Percentiles rank a stretch among this genome's conserved stretches.
phyloP scores from a whole-genome alignment of 2,797 vertebrate species.

The Platyrinchus mystaceus region DNA sequence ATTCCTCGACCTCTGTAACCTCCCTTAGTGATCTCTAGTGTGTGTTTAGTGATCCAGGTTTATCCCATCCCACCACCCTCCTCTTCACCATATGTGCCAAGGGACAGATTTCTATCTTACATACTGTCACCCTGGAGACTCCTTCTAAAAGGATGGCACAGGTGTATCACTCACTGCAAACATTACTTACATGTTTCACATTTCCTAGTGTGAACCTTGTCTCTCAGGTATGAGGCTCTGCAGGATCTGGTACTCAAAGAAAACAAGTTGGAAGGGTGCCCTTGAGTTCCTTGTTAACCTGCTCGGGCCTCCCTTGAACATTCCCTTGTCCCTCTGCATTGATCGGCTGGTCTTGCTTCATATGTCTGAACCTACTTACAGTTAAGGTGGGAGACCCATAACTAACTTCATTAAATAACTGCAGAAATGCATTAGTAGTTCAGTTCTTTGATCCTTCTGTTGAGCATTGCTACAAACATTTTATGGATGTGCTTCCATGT shows the following conservation, averaged over 20 bases:
- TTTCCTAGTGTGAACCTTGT: background rate
- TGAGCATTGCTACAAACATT: background rate
- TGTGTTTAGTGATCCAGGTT: background rate
- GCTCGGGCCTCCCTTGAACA: background rate
- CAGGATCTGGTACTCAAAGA: background rate
- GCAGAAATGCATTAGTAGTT: background rate
- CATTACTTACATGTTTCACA: background rate
- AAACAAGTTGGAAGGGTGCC: background rate
- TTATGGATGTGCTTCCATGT: background rate
- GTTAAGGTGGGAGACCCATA: background rate
- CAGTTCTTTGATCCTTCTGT: background rate
- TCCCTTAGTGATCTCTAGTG: background rate
- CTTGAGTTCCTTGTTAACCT: background rate
- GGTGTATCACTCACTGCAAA: background rate
- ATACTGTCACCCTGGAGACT: background rate
- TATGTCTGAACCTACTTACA: background rate
- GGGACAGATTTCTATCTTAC: background rate
- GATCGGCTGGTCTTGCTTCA: background rate
- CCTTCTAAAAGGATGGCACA: background rate
- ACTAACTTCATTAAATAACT: background rate
- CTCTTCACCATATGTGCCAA: background rate
- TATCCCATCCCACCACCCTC: background rate
- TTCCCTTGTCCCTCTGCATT: background rate
- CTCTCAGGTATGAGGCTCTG: rapidly evolving
- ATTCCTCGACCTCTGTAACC: background rate